phyloP scores from a whole-genome alignment of 2,797 vertebrate species.

The Danio albolineatus region DNA sequence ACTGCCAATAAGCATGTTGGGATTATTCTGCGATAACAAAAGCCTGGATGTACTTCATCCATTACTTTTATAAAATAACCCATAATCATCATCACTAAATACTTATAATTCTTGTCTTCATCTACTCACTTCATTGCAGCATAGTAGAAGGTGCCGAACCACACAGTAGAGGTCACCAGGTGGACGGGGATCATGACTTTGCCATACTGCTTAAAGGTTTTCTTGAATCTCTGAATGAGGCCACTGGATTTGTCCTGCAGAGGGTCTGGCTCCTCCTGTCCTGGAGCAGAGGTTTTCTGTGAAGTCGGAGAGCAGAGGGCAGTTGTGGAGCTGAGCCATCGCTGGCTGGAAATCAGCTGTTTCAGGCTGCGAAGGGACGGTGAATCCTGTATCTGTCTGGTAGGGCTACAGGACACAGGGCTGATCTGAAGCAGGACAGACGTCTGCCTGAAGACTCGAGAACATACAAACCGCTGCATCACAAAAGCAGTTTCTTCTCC shows the following conservation, averaged over 20 bases:
- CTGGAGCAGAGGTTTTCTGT: conserved; percentile 52
- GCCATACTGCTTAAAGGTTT: conserved; percentile 94
- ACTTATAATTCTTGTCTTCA: too few species aligned
- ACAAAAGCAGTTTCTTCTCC: conserved; percentile 49
- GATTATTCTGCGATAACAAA: too few species aligned
- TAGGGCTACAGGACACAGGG: background rate
- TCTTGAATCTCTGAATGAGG: conserved; percentile 93
- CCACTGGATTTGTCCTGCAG: conserved; percentile 92
- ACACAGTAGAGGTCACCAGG: conserved; percentile 89
- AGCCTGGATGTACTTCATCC: too few species aligned
- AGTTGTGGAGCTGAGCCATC: conserved; percentile 71
- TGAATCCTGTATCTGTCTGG: background rate
- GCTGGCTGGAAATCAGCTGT: conserved; percentile 59
- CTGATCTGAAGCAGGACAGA: conserved; percentile 37
- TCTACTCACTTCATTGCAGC: conserved; percentile 94
- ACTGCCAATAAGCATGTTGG: too few species aligned
- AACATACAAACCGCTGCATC: conserved; percentile 77
- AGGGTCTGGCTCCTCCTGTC: conserved; percentile 79
- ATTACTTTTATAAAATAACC: too few species aligned
- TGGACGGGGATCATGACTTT: conserved; percentile 97
- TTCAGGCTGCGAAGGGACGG: background rate
- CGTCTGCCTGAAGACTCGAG: conserved; percentile 65
- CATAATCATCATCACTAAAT: too few species aligned
- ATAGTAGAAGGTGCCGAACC: conserved; percentile 97
- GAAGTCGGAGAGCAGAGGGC: conserved; percentile 64